A percentile compares a stretch with the other conserved stretches of the same genome.
Evolutionary conservation across 2,888 invertebrate species (phyloP).

Genomic region (Keiferia lycopersicella): DNA sequence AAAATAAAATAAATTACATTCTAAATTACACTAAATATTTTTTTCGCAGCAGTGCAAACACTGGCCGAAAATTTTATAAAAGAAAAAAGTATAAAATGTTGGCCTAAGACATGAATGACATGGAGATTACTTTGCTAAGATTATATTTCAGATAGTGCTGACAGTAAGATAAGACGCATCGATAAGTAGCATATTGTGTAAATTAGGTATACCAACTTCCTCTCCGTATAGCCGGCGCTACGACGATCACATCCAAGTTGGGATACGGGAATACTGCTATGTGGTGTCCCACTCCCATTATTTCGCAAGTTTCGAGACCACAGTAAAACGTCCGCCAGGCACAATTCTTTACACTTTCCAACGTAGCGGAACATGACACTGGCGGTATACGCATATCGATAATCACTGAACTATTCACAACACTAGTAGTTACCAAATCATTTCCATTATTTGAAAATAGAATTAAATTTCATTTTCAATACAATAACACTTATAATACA

Average conservation of each 20-base stretch:
- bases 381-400: conserved; percentile 49
- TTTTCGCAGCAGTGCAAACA: background rate
- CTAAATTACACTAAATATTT: too few relatives aligned
- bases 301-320: conserved; percentile 57
- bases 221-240: conserved; percentile 58
- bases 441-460: background rate
- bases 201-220: conserved; percentile 56
- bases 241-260: conserved; percentile 61
- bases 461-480: conserved; percentile 21
- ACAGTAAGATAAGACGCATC: background rate
- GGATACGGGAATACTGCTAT: conserved; percentile 64
- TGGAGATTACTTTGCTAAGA: background rate
- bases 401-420: conserved; percentile 11
- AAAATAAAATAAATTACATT: too few relatives aligned
- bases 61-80: background rate
- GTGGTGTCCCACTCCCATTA: conserved; percentile 54
- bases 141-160: background rate
- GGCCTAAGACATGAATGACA: too few relatives aligned
- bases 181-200: background rate
- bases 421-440: background rate
- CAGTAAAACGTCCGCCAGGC: conserved; percentile 62
- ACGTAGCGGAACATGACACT: conserved; percentile 56
- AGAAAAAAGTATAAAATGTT: background rate
- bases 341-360: conserved; percentile 61
- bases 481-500: too few relatives aligned